Evolutionary conservation across 2,888 invertebrate species (phyloP).

Genomic region (Sericinus montela): DNA sequence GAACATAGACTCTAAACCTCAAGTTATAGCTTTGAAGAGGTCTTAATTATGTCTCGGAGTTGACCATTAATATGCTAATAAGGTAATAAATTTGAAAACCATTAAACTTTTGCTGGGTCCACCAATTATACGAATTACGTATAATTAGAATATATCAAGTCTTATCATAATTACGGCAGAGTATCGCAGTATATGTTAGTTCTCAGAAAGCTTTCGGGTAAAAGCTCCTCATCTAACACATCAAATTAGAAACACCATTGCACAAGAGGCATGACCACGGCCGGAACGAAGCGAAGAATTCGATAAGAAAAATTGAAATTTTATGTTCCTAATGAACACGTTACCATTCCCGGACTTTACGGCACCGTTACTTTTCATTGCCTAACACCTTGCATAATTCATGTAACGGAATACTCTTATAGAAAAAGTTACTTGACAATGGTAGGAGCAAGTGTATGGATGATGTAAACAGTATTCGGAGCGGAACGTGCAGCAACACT

Average conservation of each 20-base stretch:
- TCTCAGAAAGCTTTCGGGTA: too few species aligned
- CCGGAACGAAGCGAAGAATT: neutral
- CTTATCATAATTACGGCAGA: too few species aligned
- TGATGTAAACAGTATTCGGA: slow-evolving; percentile 9
- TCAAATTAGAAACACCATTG: neutral
- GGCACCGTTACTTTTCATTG: neutral
- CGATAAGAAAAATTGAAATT: slow-evolving; percentile 6
- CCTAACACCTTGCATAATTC: slow-evolving; percentile 9
- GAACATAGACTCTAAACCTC: too few species aligned
- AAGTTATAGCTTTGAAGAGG: too few species aligned
- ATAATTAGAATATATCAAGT: too few species aligned
- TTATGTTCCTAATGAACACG: neutral
- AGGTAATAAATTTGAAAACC: too few species aligned
- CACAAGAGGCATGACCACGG: neutral
- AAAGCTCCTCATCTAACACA: too few species aligned
- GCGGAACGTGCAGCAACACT: slow-evolving; percentile 4
- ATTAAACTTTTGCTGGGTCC: too few species aligned
- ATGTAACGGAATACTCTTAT: slow-evolving; percentile 2
- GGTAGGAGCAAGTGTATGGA: neutral
- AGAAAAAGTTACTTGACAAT: slow-evolving; percentile 3
- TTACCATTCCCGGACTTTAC: neutral
- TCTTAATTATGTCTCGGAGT: too few species aligned
- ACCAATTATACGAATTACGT: too few species aligned
- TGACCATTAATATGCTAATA: too few species aligned
- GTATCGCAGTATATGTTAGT: too few species aligned